Evolutionary conservation across 92 coral and sea anemone species (phyloP).

Genomic region (Metridium senile): DNA sequence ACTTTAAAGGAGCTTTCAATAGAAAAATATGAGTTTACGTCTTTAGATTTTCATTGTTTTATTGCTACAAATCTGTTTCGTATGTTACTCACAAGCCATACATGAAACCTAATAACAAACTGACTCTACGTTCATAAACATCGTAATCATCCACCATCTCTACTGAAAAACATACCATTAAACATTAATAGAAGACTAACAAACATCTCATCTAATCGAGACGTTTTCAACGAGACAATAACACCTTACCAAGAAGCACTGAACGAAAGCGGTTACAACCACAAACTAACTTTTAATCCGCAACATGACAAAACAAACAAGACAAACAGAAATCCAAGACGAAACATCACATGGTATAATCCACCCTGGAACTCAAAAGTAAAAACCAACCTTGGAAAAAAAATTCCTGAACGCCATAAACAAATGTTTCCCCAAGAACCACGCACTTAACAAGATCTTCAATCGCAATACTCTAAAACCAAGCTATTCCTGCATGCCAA

Average conservation of each 20-base stretch:
- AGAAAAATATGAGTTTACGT: too few species aligned
- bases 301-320: slow-evolving; percentile 10
- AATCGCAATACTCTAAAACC: slow-evolving; percentile 51
- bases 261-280: slow-evolving; percentile 12
- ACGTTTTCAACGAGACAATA: slow-evolving; percentile 19
- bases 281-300: slow-evolving; percentile 30
- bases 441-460: slow-evolving; percentile 48
- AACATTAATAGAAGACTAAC: slow-evolving; percentile 1
- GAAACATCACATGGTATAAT: slow-evolving; percentile 47
- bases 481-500: slow-evolving; percentile 46
- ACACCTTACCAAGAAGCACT: slow-evolving; percentile 25
- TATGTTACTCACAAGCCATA: slow-evolving; percentile 9
- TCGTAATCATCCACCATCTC: slow-evolving; percentile 27
- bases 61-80: too few species aligned
- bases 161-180: slow-evolving; percentile 26
- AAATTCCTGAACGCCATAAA: slow-evolving; percentile 21
- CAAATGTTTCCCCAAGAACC: slow-evolving; percentile 43
- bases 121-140: slow-evolving; percentile 30
- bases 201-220: slow-evolving; percentile 4
- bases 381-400: slow-evolving; percentile 38
- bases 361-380: slow-evolving; percentile 46
- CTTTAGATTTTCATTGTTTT: too few species aligned
- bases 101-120: slow-evolving; percentile 30
- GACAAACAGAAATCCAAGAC: slow-evolving; percentile 22
- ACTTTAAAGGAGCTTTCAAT: too few species aligned